Conservation (phyloP, 2,797 vertebrate species). For the Cryptoblepharus egeriae region DNA sequence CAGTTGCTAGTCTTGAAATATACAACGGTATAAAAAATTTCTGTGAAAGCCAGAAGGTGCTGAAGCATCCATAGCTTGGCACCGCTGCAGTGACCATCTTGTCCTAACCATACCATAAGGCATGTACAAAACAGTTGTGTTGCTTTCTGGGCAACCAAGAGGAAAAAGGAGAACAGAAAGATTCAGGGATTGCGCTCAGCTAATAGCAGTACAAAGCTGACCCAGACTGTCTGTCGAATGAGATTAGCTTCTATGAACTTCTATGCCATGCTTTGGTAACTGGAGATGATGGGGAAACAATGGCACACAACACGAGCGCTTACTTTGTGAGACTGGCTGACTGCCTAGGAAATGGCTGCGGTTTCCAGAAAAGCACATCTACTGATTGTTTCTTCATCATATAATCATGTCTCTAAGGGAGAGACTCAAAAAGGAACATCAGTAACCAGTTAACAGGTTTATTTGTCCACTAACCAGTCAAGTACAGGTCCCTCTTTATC, state of each 20-base stretch:
- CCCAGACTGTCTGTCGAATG: neutral
- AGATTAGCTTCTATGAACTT: neutral
- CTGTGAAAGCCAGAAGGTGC: accelerated
- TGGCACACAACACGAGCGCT: neutral
- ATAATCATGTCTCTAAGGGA: neutral
- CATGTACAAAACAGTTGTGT: neutral
- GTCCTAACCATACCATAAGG: accelerated
- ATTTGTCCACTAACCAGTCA: too few relatives aligned
- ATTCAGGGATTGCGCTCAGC: neutral
- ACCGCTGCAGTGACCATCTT: neutral
- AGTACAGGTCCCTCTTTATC: too few relatives aligned
- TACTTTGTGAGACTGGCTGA: neutral
- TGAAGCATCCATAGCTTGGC: accelerated
- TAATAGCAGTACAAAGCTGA: neutral
- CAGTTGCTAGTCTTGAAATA: neutral
- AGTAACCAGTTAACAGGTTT: neutral
- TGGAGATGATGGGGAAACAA: neutral
- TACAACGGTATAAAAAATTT: neutral
- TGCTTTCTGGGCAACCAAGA: neutral
- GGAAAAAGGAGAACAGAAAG: neutral
- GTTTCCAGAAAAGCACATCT: neutral
- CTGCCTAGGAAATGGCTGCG: neutral
- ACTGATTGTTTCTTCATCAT: neutral
- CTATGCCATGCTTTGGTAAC: neutral
- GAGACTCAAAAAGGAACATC: neutral